These are phyloP conservation scores for Anastrepha ludens DNA, from an alignment of 1,140 invertebrate genomes.

Conservation along the genomic window DNA sequence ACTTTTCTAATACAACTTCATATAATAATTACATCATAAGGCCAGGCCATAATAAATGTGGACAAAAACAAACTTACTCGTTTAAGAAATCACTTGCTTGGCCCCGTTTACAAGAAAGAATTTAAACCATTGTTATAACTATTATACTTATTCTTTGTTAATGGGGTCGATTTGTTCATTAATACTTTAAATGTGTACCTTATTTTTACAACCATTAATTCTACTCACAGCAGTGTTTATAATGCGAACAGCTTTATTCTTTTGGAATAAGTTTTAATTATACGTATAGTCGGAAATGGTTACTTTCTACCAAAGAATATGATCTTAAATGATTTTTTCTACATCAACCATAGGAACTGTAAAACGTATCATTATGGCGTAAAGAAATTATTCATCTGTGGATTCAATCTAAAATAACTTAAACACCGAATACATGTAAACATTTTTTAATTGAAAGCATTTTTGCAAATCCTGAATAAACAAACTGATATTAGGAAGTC, in stretches of 20 bases:
- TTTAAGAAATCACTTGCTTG: not conserved
- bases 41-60: not conserved
- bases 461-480: no score
- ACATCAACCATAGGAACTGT: not conserved
- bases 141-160: no score
- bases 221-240: slow-evolving; percentile 56
- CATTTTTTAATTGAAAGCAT: no score
- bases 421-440: no score
- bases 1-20: not conserved
- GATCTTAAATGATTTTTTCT: no score
- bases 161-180: not conserved
- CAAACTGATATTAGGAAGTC: no score
- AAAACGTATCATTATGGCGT: not conserved
- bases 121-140: no score
- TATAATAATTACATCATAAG: not conserved
- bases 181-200: not conserved
- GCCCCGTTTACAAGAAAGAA: not conserved
- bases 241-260: slow-evolving; percentile 28
- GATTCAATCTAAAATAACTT: no score
- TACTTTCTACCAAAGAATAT: no score
- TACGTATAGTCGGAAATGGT: not conserved
- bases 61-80: not conserved
- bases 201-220: slow-evolving; percentile 56
- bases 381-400: not conserved
- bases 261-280: slow-evolving; percentile 6